Percentiles rank a stretch among this genome's conserved stretches.
Evolutionary conservation across 2,113 vertebrate genomes (phyloP).

Genomic region (Proteles cristata): DNA sequence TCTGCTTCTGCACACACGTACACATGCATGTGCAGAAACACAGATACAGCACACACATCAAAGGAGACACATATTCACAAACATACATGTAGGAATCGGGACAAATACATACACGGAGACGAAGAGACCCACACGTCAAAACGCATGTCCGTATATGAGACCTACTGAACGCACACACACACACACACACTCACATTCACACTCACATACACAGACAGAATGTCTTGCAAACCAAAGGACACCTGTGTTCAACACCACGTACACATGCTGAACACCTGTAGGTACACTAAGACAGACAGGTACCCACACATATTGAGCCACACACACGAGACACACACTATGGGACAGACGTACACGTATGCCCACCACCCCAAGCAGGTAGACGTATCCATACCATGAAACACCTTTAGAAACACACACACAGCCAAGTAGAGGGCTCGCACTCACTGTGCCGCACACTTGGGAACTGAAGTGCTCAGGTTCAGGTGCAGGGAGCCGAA

Average conservation of each 20-base stretch:
- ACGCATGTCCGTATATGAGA: background rate
- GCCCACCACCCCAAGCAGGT: background rate
- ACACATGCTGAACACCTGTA: background rate
- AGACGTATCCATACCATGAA: rapidly evolving
- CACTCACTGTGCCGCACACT: background rate
- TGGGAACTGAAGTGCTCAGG: background rate
- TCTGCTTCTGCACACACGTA: background rate
- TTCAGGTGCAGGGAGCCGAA: too few species aligned
- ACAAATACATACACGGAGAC: background rate
- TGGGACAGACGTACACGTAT: background rate
- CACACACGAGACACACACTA: background rate
- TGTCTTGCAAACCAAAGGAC: background rate
- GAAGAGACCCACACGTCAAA: background rate
- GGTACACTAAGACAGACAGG: background rate
- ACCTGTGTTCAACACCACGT: background rate
- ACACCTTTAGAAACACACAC: background rate
- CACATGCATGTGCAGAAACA: background rate
- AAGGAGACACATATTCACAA: background rate
- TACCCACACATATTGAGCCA: background rate
- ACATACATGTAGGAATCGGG: background rate
- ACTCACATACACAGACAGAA: too few species aligned
- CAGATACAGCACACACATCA: background rate
- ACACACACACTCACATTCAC: background rate
- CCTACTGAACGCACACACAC: too few species aligned
- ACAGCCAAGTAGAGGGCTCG: background rate